These are phyloP conservation scores for Oedothorax gibbosus DNA, from an alignment of 1,140 invertebrate species.

Conservation along the genomic window DNA sequence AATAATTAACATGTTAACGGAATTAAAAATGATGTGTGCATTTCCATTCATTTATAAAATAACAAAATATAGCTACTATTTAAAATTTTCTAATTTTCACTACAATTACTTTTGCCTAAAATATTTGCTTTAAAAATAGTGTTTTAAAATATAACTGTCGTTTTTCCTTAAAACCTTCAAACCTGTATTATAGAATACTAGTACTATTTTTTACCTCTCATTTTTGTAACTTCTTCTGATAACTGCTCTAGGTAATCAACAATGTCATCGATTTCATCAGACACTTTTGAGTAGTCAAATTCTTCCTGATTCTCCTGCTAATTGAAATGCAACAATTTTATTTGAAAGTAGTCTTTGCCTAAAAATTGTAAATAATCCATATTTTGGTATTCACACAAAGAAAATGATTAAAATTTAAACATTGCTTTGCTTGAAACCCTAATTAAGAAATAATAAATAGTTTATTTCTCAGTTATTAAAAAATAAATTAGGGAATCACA, in stretches of 20 bases:
- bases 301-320: constrained; percentile 23
- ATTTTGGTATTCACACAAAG: not conserved
- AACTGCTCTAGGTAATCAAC: constrained; percentile 28
- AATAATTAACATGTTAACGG: not conserved
- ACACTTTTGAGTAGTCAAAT: constrained; percentile 46
- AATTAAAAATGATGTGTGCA: not conserved
- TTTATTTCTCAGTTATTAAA: not conserved
- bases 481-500: too few species aligned
- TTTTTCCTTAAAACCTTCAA: too few species aligned
- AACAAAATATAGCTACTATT: too few species aligned
- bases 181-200: too few species aligned
- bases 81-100: too few species aligned
- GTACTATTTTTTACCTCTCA: constrained; percentile 24
- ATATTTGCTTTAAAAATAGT: too few species aligned
- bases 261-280: constrained; percentile 39
- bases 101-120: too few species aligned
- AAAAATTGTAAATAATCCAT: not conserved
- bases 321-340: not conserved
- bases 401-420: not conserved
- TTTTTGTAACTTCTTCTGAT: constrained; percentile 32
- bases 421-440: not conserved
- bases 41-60: too few species aligned
- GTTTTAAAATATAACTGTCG: too few species aligned
- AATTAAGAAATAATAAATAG: not conserved
- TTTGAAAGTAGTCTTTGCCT: not conserved